Base-by-base conservation (phyloP, 2,113 vertebrate species). In the Noturus placidus region DNA sequence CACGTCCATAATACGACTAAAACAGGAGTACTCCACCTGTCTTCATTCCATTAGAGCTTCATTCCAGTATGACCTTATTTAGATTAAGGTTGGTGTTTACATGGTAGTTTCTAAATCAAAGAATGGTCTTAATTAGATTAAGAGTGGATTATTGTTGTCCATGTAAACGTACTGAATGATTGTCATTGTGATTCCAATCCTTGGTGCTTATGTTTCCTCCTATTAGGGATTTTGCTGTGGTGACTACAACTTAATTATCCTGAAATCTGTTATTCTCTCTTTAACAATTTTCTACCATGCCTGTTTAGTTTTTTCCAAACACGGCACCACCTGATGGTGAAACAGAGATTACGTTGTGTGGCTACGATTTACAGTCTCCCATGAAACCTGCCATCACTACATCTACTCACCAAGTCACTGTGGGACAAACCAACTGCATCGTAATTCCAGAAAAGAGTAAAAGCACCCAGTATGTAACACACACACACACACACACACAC, bases 271-370 rank as follows among this genome's bases (percentile, higher is more conserved):
- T 79, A 9, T n/a, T 80, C 2, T 35, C 4, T 50, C 2, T 67
- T 56, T 79, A 67, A 52, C 30, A 14, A 3, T 14, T 57, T 63
- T 85, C 33, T 81, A 69, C 76, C 82, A 4, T 74, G 10, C 59
- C 1, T 72, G 42, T 80, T 25, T 93, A 99, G 98, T 97, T 99
- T 94, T 93, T 95, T 42, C 98, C 98, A 2, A 94, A 87, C 88
- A 96, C 87, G 0, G 96, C 94, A 2, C 96, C 97, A 0, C 90
- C 94, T 76, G 91, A 78, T 35, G 96, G 97, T 27, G 95, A 90
- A 82, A 97, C 97, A 0, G 95, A 94, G 72, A 85, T 99, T 89
- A 97, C 95, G 0, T 89, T 99, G 69, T 99, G 97, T 0, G 98
- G 98, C 27, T 95, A 93, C 92, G 96, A 96, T 70, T 97, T 99